These are phyloP conservation scores for Rhinolophus ferrumequinum DNA, from an alignment of 2,113 vertebrate genomes.

Conservation along the genomic window DNA sequence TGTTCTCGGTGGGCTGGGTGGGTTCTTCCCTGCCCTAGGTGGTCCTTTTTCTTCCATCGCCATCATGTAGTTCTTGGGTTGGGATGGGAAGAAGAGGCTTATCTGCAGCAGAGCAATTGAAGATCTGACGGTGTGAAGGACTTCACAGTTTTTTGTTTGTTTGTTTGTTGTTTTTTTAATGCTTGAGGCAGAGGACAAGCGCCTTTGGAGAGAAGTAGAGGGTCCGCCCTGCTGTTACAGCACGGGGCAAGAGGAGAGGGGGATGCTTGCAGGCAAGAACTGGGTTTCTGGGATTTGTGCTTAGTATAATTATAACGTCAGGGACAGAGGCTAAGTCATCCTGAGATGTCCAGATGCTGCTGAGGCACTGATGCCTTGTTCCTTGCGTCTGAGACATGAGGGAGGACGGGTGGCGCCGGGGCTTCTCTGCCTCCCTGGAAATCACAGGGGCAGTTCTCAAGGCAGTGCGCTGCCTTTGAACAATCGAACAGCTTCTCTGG, in stretches of 20 bases:
- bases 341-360: neutral
- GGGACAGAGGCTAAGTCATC: neutral
- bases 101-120: neutral
- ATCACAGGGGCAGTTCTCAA: neutral
- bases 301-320: neutral
- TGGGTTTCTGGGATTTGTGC: neutral
- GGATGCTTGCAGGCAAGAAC: neutral
- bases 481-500: neutral
- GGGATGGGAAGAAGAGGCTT: neutral
- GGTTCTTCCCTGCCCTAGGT: neutral
- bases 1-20: neutral
- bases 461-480: neutral
- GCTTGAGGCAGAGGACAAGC: neutral
- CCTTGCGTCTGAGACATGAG: neutral
- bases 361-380: neutral
- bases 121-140: conserved; percentile 55
- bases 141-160: neutral
- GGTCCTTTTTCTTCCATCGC: rapidly evolving
- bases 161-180: neutral
- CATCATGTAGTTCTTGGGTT: neutral
- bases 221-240: neutral
- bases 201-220: neutral
- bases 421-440: neutral
- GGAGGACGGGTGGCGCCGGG: too few species aligned
- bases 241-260: too few species aligned